phyloP scores from a whole-genome alignment of 2,888 invertebrate species.

The Caenorhabditis sulstoni region DNA sequence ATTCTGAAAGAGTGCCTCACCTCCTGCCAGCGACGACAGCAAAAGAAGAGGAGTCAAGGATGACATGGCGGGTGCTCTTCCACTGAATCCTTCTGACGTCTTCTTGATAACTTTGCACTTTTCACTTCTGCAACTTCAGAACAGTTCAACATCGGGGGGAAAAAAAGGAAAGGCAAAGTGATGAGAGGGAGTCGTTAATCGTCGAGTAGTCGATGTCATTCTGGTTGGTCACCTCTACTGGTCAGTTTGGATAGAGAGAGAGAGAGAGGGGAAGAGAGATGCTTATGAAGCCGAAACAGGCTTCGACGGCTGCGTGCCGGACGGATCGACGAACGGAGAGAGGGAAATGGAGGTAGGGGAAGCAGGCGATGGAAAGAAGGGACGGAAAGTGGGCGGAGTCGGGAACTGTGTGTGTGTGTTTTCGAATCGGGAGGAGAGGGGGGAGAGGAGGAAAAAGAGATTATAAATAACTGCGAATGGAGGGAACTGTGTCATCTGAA shows the following conservation, averaged over 20 bases:
- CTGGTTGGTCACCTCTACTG: slow-evolving; percentile 24
- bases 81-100: neutral
- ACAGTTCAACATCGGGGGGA: neutral
- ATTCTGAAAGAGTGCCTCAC: neutral
- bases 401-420: slow-evolving; percentile 12
- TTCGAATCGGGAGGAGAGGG: no score
- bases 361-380: no score
- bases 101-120: neutral
- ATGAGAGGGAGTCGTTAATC: slow-evolving; percentile 24
- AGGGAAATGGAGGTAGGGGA: neutral
- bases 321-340: slow-evolving; percentile 17
- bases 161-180: slow-evolving; percentile 7
- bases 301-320: slow-evolving; percentile 21
- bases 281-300: slow-evolving; percentile 47
- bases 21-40: neutral
- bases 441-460: neutral
- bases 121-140: slow-evolving; percentile 1
- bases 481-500: neutral
- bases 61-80: slow-evolving; percentile 21
- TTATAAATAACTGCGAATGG: slow-evolving; percentile 21
- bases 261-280: slow-evolving; percentile 17
- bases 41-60: slow-evolving; percentile 22
- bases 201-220: slow-evolving; percentile 15
- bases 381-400: slow-evolving; percentile 16
- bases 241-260: slow-evolving; percentile 11